Base-by-base conservation (phyloP, 2,888 invertebrate species). In the Caenorhabditis auriculariae region DNA sequence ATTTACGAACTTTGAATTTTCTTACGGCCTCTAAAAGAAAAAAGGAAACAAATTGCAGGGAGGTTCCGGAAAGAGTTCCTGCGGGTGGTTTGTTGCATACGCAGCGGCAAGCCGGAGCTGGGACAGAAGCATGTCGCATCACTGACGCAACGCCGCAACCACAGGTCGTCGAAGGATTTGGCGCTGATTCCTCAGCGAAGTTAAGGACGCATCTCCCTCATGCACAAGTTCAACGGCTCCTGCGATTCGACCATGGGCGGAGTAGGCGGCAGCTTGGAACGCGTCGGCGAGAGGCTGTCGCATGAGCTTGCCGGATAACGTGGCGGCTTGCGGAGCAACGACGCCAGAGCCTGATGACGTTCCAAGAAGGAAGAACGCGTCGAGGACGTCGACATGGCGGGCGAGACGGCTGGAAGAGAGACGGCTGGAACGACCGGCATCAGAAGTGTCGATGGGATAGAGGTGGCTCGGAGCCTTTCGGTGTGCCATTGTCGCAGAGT, bases 51-150 rank as follows among this genome's bases (percentile, higher is more conserved):
- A 6, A 23, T 71, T 78, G 43, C 50, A 78, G 78, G 75, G 17
- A 69, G 74, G 50, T 79, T 79, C 54, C 75, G 79, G 28, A 71
- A 73, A 54, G 77, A 77, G 46, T 80, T 77, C 58, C 71, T 74
- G 19, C 71, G 79, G 43, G 76, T 73, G 7, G 73, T 75, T 19
- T 73, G 75, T 84, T 96, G 75, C 42, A 38, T 56, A 23, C 52
- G 55, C 26, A 46, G 52, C 27, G 55, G 52, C 23, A 63, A 63
- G 32, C n/a, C n/a, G n/a, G n/a, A n/a, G n/a, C n/a, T n/a, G n/a
- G n/a, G n/a, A n/a, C n/a, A n/a, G n/a, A n/a, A n/a, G n/a, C n/a
- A n/a, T n/a, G n/a, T n/a, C n/a, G n/a, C n/a, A n/a, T n/a, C n/a
- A n/a, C n/a, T n/a, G n/a, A n/a, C n/a, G n/a, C n/a, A n/a, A n/a